phyloP scores from a whole-genome alignment of 2,888 invertebrate genomes.

The Iphiclides podalirius region DNA sequence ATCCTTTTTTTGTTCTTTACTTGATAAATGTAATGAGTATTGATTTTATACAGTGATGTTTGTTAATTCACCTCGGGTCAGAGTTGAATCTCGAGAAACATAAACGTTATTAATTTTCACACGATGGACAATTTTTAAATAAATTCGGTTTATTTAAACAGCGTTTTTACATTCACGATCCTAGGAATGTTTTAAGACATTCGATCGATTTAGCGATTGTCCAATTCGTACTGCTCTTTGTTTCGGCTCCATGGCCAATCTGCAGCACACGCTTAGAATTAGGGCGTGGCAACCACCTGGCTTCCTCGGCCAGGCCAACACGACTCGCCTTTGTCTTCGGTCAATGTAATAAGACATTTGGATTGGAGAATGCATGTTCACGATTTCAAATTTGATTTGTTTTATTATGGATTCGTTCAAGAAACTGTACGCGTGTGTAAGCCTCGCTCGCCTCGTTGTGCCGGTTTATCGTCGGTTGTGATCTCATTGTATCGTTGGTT shows the following conservation, averaged over 20 bases:
- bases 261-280: conserved; percentile 23
- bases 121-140: too few species aligned
- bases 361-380: conserved; percentile 29
- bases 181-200: conserved; percentile 9
- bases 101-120: too few species aligned
- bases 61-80: neutral
- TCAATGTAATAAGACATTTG: conserved; percentile 21
- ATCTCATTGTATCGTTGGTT: neutral
- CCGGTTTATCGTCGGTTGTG: too few species aligned
- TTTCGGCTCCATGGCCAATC: conserved; percentile 20
- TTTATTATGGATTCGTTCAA: conserved; percentile 3
- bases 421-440: too few species aligned
- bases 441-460: neutral
- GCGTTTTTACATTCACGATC: too few species aligned
- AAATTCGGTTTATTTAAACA: too few species aligned
- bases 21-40: too few species aligned
- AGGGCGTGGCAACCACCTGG: conserved; percentile 29
- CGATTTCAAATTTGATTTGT: conserved; percentile 26
- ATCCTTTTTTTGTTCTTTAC: too few species aligned
- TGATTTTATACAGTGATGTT: too few species aligned
- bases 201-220: conserved; percentile 19
- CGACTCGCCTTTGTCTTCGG: conserved; percentile 27
- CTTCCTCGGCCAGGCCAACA: conserved; percentile 28
- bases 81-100: neutral
- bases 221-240: conserved; percentile 10